phyloP scores from a whole-genome alignment of 2,888 invertebrate species.

The Hypomecis atomaria region DNA sequence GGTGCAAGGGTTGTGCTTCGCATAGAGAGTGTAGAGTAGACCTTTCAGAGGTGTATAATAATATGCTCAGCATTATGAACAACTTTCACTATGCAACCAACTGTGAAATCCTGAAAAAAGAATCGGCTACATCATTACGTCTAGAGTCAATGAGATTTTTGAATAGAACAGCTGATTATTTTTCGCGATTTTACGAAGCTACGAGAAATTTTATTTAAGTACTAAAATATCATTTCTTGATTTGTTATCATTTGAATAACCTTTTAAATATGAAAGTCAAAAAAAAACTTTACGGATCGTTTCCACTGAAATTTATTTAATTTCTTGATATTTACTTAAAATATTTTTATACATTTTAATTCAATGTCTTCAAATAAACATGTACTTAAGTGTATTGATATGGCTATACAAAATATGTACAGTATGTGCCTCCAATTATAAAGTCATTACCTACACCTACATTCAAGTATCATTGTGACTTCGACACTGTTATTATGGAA shows the following conservation, averaged over 20 bases:
- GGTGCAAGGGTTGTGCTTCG: too few relatives aligned
- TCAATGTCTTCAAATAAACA: constrained; percentile 25
- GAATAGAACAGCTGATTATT: too few relatives aligned
- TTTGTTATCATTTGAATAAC: neutral
- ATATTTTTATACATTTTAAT: constrained; percentile 1
- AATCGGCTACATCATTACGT: too few relatives aligned
- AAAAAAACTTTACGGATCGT: neutral
- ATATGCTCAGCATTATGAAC: too few relatives aligned
- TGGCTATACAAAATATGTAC: neutral
- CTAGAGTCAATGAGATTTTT: too few relatives aligned
- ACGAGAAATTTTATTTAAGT: too few relatives aligned
- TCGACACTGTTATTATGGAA: neutral
- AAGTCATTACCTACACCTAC: constrained; percentile 2
- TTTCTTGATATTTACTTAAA: neutral
- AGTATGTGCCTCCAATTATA: constrained; percentile 21
- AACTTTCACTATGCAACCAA: too few relatives aligned
- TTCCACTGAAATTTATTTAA: neutral
- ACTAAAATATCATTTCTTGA: too few relatives aligned
- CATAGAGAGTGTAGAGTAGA: too few relatives aligned
- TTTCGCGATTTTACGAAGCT: too few relatives aligned
- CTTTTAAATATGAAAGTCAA: neutral
- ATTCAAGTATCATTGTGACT: neutral
- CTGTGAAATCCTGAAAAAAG: too few relatives aligned
- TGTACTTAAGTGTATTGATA: neutral
- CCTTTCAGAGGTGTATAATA: too few relatives aligned